Evolutionary conservation across 2,888 invertebrate genomes (phyloP).

Genomic region (Papilio elwesi): DNA sequence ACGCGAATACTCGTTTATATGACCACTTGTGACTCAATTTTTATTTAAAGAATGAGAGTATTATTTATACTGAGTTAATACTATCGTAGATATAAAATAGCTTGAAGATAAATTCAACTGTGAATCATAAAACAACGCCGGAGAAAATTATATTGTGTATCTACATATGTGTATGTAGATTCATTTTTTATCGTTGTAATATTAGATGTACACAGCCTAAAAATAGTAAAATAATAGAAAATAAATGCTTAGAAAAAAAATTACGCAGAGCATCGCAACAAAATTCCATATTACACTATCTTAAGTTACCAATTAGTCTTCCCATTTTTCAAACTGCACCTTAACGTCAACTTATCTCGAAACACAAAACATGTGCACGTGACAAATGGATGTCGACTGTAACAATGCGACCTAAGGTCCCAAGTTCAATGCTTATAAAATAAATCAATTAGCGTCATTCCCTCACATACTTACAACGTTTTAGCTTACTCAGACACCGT

Average conservation of each 20-base stretch:
- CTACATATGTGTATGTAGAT: too few relatives aligned
- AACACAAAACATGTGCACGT: conserved; percentile 12
- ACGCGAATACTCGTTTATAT: too few relatives aligned
- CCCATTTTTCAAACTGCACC: conserved; percentile 30
- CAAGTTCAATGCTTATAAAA: conserved; percentile 33
- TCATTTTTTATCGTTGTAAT: too few relatives aligned
- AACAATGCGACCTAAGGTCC: conserved; percentile 34
- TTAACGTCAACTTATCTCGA: conserved; percentile 37
- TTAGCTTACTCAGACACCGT: conserved; percentile 58
- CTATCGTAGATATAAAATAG: background rate
- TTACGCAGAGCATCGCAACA: background rate
- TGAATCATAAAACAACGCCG: background rate
- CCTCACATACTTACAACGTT: conserved; percentile 44
- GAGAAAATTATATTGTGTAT: too few relatives aligned
- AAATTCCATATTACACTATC: conserved; percentile 10
- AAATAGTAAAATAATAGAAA: too few relatives aligned
- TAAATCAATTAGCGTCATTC: conserved; percentile 43
- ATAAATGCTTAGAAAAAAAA: too few relatives aligned
- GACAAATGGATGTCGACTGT: conserved; percentile 33
- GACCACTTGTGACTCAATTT: too few relatives aligned
- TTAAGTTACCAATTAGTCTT: conserved; percentile 15
- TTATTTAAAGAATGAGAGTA: too few relatives aligned
- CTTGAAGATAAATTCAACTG: background rate
- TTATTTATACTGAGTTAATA: background rate
- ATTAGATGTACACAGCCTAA: too few relatives aligned